phyloP scores from a whole-genome alignment of 2,888 invertebrate genomes.

The Micoletzkya japonica region DNA sequence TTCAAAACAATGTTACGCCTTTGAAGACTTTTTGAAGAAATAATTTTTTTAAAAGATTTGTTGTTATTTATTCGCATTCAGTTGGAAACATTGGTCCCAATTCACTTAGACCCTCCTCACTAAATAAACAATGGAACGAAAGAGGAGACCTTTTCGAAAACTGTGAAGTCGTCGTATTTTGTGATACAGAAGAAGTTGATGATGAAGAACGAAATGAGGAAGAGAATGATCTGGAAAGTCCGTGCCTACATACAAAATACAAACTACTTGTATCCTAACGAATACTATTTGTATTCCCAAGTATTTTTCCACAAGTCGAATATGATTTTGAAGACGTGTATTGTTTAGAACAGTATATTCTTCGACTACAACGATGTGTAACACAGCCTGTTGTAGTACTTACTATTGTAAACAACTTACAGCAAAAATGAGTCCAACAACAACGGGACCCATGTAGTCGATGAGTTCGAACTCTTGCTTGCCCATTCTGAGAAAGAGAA shows the following conservation, averaged over 20 bases:
- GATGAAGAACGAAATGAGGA: constrained; percentile 54
- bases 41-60: too few species aligned
- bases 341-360: too few species aligned
- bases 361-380: too few species aligned
- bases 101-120: too few species aligned
- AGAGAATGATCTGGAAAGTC: constrained; percentile 42
- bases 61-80: not conserved
- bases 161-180: constrained; percentile 59
- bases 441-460: constrained; percentile 55
- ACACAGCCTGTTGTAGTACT: too few species aligned
- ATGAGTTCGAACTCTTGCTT: constrained; percentile 32
- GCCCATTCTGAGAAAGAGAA: constrained; percentile 16
- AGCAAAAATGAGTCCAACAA: constrained; percentile 52
- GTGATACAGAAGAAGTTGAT: constrained; percentile 62
- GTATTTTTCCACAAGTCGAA: too few species aligned
- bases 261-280: too few species aligned
- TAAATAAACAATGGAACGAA: not conserved
- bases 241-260: too few species aligned
- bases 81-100: not conserved
- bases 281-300: too few species aligned
- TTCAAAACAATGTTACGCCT: too few species aligned
- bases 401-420: constrained; percentile 6
- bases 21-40: too few species aligned
- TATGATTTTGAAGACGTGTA: too few species aligned
- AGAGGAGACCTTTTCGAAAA: constrained; percentile 55